Conservation (phyloP, 2,797 vertebrate genomes). For the Coccyzus lansbergi region DNA sequence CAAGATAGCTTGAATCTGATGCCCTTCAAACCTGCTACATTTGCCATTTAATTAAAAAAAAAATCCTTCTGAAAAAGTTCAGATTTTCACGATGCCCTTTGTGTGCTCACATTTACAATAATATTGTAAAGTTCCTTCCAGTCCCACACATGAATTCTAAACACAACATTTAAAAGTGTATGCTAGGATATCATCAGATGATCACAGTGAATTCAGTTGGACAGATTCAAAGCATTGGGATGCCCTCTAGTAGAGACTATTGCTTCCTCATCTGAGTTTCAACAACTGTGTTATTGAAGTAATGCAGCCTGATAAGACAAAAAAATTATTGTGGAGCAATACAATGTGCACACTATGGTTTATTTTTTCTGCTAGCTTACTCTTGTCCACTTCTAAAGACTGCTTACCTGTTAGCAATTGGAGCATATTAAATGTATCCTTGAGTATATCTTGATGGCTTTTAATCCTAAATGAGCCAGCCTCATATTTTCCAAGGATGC, state of each 20-base stretch:
- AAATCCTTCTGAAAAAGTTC: not conserved
- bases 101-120: not conserved
- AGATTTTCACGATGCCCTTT: not conserved
- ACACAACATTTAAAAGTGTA: not conserved
- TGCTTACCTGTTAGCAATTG: not conserved
- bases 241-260: not conserved
- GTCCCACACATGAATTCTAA: not conserved
- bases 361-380: not conserved
- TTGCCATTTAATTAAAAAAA: not conserved
- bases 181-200: not conserved
- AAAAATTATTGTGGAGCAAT: accelerated
- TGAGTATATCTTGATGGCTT: accelerated
- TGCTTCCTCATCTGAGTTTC: not conserved
- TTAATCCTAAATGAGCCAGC: not conserved
- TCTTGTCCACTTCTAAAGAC: not conserved
- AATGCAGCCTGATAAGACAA: not conserved
- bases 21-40: not conserved
- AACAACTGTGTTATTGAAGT: not conserved
- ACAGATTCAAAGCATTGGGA: not conserved
- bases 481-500: not conserved
- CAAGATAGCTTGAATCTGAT: not conserved
- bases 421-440: not conserved
- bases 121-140: not conserved
- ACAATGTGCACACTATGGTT: accelerated
- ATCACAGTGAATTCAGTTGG: not conserved